Evolutionary conservation across 2,888 invertebrate species (phyloP).

Genomic region (Xylota sylvarum): DNA sequence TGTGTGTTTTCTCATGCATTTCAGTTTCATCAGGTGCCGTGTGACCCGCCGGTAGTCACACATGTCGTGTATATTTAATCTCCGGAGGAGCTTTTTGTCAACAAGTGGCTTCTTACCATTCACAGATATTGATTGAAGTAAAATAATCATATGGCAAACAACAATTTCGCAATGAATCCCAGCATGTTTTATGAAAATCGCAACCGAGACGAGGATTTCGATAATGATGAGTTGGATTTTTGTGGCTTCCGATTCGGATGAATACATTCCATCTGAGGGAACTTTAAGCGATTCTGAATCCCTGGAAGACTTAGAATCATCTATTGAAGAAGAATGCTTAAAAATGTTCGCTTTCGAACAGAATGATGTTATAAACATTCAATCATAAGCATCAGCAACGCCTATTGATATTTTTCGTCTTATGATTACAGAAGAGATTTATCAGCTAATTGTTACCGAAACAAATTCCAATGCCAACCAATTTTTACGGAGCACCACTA

Average conservation of each 20-base stretch:
- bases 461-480: constrained; percentile 21
- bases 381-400: no score
- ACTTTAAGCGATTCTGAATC: not conserved
- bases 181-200: constrained; percentile 34
- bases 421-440: no score
- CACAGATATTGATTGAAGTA: constrained; percentile 17
- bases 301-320: constrained; percentile 1
- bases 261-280: constrained; percentile 19
- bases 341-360: no score
- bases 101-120: constrained; percentile 9
- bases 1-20: no score
- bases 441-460: not conserved
- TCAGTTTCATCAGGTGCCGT: no score
- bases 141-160: constrained; percentile 17
- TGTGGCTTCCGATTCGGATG: constrained; percentile 17
- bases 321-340: no score
- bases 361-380: no score
- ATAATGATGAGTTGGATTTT: constrained; percentile 30
- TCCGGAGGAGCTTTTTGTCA: not conserved
- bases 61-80: not conserved
- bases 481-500: constrained; percentile 15
- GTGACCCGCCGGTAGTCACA: no score
- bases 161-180: constrained; percentile 14
- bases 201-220: constrained; percentile 22
- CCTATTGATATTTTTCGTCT: no score